Base-by-base conservation (phyloP, 2,113 vertebrate genomes). In the Heterotilapia buettikoferi region DNA sequence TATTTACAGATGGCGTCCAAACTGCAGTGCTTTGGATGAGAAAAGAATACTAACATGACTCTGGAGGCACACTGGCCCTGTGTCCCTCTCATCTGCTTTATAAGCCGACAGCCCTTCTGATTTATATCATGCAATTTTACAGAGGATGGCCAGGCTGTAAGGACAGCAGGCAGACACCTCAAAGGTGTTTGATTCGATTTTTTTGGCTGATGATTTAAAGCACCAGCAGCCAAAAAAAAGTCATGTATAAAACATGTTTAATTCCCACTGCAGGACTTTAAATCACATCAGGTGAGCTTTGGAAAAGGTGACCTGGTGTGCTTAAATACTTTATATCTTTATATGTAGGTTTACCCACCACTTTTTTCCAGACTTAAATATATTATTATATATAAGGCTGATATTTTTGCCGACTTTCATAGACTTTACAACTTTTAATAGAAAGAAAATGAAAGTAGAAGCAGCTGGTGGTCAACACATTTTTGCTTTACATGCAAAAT, bases 391-490 rank as follows among this genome's bases (percentile, higher is more conserved):
- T 47, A 29, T 50, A 47, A 3, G 40, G 14, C 43, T 2, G 43
- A 5, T 76, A 13, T 76, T 29, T 47, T 16, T 76, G 0, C 14
- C 0, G 9, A 73, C 5, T 38, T 21, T 40, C 33, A 21, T 68
- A 10, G 19, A 21, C 19, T 68, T 21, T 36, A 68, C 33, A 21
- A 38, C 33, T 21, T 68, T 40, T 45, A 45, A 76, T 29, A 45
- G 16, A 47, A 76, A 76, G 21, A 76, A 43, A 71, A 71, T 40
- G 43, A 45, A 47, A 45, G n/a, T 71, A 71, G 12, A 24, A 71
- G 38, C 12, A 24, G 38, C 11, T 71, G 13, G 3, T 3, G 38
- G 2, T 71, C 8, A 43, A 43, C n/a, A 0, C 0, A 71, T 71
- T 24, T 38, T 66, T 16, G n/a, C n/a, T 43, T 9, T 43, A 47